These are phyloP conservation scores for Gastrophysa polygoni DNA, from an alignment of 2,888 invertebrate species.

Conservation along the genomic window DNA sequence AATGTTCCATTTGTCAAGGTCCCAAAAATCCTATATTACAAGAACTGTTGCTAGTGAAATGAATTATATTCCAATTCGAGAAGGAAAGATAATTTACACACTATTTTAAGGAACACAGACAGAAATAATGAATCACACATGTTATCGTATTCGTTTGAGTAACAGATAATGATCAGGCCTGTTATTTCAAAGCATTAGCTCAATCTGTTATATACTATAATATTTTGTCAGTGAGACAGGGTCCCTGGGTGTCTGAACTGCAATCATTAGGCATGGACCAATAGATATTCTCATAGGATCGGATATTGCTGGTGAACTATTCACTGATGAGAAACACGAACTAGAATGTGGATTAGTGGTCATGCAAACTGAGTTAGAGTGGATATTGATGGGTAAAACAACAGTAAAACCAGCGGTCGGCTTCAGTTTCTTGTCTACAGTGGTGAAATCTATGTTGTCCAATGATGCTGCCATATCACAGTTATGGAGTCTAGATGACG, in stretches of 20 bases:
- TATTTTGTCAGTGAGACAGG: not conserved
- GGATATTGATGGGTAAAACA: not conserved
- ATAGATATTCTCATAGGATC: not conserved
- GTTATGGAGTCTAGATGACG: not conserved
- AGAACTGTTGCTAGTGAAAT: not conserved
- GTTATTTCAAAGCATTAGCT: not conserved
- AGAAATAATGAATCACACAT: not conserved
- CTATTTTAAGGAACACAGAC: not conserved
- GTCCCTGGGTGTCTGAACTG: not conserved
- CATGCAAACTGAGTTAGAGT: not conserved
- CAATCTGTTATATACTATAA: not conserved
- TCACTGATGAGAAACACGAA: not conserved
- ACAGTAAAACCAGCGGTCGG: not conserved
- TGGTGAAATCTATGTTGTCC: not conserved
- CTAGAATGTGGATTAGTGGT: not conserved
- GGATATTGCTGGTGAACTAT: conserved; percentile 1
- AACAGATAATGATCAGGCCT: not conserved
- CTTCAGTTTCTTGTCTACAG: not conserved
- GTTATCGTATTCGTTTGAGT: not conserved
- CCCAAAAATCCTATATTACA: not conserved
- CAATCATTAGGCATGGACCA: not conserved
- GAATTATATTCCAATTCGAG: not conserved
- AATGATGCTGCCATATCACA: not conserved
- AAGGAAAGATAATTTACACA: not conserved
- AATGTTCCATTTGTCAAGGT: not conserved